Percentiles rank a stretch among this genome's conserved stretches.
These are phyloP conservation scores for Terrapene triunguis DNA, from an alignment of 2,113 vertebrate genomes.

Conservation along the genomic window DNA sequence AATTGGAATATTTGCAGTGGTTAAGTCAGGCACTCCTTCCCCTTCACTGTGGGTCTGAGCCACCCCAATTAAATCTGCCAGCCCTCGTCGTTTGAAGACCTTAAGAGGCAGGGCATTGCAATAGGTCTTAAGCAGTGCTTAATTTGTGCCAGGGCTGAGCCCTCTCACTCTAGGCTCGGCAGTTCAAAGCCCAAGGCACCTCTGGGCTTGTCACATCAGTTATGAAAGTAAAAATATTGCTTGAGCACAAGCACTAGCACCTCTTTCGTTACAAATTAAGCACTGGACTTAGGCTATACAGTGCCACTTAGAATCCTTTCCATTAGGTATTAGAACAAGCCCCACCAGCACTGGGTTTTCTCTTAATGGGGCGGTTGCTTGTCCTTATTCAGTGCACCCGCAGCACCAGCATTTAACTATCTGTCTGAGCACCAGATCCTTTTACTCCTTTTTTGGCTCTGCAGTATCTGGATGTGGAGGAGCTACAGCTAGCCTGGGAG, in stretches of 20 bases:
- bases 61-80: background rate
- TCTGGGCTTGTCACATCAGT: no score
- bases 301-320: background rate
- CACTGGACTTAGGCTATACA: background rate
- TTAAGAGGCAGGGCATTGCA: background rate
- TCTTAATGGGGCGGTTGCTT: background rate
- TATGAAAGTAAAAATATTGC: no score
- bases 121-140: rapidly evolving
- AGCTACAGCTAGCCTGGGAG: conserved; percentile 17
- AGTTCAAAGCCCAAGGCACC: no score
- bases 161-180: no score
- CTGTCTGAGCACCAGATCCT: background rate
- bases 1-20: background rate
- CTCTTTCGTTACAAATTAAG: no score
- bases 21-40: background rate
- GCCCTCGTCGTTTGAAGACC: background rate
- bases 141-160: no score
- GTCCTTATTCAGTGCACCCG: background rate
- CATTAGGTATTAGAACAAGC: background rate
- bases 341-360: background rate
- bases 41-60: background rate
- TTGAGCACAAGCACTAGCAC: no score
- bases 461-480: conserved; percentile 72
- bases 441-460: conserved; percentile 22
- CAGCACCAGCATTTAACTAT: background rate